Conservation (phyloP, 1,140 invertebrate species). For the Brachionus calyciflorus region DNA sequence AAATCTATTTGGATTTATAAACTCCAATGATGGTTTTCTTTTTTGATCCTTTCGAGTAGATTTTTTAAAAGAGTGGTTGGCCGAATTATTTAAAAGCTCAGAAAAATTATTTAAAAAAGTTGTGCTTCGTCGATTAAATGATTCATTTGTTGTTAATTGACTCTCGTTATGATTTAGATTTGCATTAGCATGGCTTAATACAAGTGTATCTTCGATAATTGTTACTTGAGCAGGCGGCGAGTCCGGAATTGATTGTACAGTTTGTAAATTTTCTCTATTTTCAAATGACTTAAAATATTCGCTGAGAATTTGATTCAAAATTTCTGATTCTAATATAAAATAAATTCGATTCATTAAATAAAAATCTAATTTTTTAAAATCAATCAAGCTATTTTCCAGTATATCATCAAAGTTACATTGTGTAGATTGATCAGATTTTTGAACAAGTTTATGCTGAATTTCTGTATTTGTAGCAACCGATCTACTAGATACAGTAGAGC, state of each 20-base stretch:
- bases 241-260: constrained; percentile 25
- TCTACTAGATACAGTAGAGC: background rate
- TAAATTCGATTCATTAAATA: constrained; percentile 2
- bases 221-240: background rate
- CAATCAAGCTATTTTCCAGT: background rate
- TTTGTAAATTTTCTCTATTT: background rate
- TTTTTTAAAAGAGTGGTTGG: background rate
- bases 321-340: background rate
- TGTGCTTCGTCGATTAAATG: background rate
- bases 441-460: no score
- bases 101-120: constrained; percentile 2
- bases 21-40: background rate
- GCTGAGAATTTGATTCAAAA: background rate
- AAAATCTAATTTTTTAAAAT: background rate
- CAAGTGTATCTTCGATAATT: background rate
- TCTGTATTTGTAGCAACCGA: background rate
- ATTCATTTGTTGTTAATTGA: background rate
- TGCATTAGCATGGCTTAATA: background rate
- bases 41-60: background rate
- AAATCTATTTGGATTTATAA: background rate
- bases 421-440: background rate
- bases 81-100: background rate
- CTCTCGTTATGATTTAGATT: background rate
- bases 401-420: constrained; percentile 20
- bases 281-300: background rate